Percentiles rank a stretch among this genome's conserved stretches.
Evolutionary conservation across 1,140 invertebrate genomes (phyloP).

Genomic region (Microplitis mediator): DNA sequence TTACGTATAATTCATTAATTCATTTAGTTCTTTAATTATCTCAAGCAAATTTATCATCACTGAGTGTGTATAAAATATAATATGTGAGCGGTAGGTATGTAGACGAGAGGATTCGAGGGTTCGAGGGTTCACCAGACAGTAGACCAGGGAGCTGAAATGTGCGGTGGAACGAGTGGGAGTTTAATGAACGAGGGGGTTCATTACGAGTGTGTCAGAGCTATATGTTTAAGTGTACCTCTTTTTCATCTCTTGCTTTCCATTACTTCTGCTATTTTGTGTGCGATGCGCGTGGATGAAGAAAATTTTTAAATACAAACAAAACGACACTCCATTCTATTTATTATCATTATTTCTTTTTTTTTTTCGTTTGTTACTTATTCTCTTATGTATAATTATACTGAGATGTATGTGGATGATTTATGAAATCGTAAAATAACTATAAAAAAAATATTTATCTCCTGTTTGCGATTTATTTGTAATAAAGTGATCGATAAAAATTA

Average conservation of each 20-base stretch:
- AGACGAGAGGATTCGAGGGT: no score
- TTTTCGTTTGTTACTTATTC: no score
- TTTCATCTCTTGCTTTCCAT: background rate
- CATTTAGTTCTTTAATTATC: background rate
- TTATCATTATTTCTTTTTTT: no score
- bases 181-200: slow-evolving; percentile 1
- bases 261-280: background rate
- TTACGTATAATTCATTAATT: background rate
- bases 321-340: no score
- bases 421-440: no score
- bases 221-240: slow-evolving; percentile 1
- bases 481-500: no score
- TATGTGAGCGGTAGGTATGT: no score
- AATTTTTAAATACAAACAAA: background rate
- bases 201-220: background rate
- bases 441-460: no score
- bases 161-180: background rate
- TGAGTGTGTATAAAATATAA: background rate
- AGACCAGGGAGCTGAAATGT: background rate
- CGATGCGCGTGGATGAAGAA: background rate
- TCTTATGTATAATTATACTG: no score
- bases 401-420: no score
- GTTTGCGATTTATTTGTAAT: no score
- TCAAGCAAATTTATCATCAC: background rate
- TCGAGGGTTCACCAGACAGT: no score